A percentile compares a stretch with the other conserved stretches of the same genome.
These are phyloP conservation scores for Argyrosomus regius DNA, from an alignment of 2,797 vertebrate species.

Conservation along the genomic window DNA sequence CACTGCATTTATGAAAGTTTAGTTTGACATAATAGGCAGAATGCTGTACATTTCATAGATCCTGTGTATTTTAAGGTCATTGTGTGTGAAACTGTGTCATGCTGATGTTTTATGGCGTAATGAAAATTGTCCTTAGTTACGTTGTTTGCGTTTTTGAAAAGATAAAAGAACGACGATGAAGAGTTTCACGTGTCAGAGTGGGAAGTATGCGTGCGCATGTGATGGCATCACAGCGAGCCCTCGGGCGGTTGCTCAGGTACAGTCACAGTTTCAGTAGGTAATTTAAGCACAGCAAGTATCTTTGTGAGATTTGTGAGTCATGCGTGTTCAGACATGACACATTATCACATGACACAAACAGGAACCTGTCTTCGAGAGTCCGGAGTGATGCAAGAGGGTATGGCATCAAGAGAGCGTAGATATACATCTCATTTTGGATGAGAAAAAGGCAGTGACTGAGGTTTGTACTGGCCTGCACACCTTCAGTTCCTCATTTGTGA, in stretches of 20 bases:
- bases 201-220: slow-evolving; percentile 26
- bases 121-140: background rate
- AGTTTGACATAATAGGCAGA: too few relatives aligned
- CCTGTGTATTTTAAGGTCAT: background rate
- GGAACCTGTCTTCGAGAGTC: background rate
- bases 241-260: slow-evolving; percentile 18
- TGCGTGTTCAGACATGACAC: background rate
- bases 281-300: slow-evolving; percentile 13
- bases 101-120: background rate
- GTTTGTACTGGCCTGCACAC: too few relatives aligned
- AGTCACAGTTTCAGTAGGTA: slow-evolving; percentile 76
- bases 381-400: background rate
- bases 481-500: too few relatives aligned
- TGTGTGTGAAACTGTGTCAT: background rate
- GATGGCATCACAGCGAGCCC: slow-evolving; percentile 49
- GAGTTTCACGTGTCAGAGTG: slow-evolving; percentile 15
- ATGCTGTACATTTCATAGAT: too few relatives aligned
- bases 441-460: too few relatives aligned
- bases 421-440: too few relatives aligned
- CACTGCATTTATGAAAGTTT: background rate
- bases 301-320: slow-evolving; percentile 43
- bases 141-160: slow-evolving; percentile 4
- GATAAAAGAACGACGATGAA: background rate
- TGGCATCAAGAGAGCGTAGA: background rate
- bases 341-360: slow-evolving; percentile 47